A percentile compares a stretch with the other conserved stretches of the same genome.
phyloP scores from a whole-genome alignment of 2,888 invertebrate species.

The Fragum fragum region DNA sequence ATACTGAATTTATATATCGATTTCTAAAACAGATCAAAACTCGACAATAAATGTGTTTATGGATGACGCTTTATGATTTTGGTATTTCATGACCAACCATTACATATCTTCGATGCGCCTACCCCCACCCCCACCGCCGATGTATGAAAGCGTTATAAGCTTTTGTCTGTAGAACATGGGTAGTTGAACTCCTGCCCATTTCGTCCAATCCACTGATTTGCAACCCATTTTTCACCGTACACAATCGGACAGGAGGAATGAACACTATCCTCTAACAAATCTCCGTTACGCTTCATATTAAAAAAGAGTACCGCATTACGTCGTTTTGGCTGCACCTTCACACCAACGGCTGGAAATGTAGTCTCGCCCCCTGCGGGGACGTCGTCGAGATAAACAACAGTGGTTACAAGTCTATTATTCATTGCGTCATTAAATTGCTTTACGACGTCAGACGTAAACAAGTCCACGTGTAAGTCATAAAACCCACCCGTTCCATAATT shows the following conservation, averaged over 20 bases:
- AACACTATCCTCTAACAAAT: background rate
- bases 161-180: constrained; percentile 22
- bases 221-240: constrained; percentile 25
- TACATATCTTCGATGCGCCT: too few species aligned
- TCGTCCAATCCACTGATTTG: constrained; percentile 20
- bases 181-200: constrained; percentile 26
- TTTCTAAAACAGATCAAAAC: too few species aligned
- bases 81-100: too few species aligned
- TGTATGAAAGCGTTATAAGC: background rate
- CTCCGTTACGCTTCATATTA: constrained; percentile 22
- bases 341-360: constrained; percentile 14
- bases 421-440: background rate
- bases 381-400: constrained; percentile 12
- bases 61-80: too few species aligned
- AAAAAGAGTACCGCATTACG: constrained; percentile 11
- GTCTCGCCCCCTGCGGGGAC: constrained; percentile 21
- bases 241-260: constrained; percentile 27
- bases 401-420: constrained; percentile 16
- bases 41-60: too few species aligned
- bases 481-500: constrained; percentile 30
- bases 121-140: too few species aligned
- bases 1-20: too few species aligned
- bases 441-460: background rate
- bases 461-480: constrained; percentile 20
- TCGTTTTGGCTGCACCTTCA: constrained; percentile 10